Evolutionary conservation across 2,888 invertebrate species (phyloP).

Genomic region (Bruchidius siliquastri): DNA sequence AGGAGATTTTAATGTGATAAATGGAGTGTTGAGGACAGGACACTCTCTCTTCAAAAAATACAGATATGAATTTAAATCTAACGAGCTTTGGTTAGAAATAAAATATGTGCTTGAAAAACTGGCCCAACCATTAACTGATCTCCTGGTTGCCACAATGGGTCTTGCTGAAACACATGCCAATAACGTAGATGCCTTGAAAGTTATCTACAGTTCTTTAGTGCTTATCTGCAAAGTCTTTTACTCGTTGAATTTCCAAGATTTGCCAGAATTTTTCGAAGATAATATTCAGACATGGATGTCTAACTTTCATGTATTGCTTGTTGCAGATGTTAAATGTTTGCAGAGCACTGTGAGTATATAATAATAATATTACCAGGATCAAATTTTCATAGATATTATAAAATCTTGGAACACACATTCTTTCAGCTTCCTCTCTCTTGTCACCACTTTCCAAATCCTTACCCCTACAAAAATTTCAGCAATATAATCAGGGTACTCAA

Average conservation of each 20-base stretch:
- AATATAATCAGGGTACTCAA: too few relatives aligned
- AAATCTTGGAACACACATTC: too few relatives aligned
- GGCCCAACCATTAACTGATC: slow-evolving; percentile 88
- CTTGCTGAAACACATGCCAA: slow-evolving; percentile 71
- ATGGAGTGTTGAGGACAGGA: slow-evolving; percentile 90
- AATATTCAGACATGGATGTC: slow-evolving; percentile 96
- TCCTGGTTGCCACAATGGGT: slow-evolving; percentile 85
- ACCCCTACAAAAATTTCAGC: too few relatives aligned
- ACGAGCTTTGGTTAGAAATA: slow-evolving; percentile 93
- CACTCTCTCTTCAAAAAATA: slow-evolving; percentile 96
- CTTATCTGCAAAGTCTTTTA: slow-evolving; percentile 93
- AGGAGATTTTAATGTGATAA: slow-evolving; percentile 91
- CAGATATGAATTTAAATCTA: slow-evolving; percentile 92
- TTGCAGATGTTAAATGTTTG: slow-evolving; percentile 70
- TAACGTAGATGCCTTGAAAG: slow-evolving; percentile 74
- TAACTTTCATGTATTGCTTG: slow-evolving; percentile 77
- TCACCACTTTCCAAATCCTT: too few relatives aligned
- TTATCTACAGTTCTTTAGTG: slow-evolving; percentile 84
- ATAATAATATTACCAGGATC: not conserved
- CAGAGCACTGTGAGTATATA: slow-evolving; percentile 58
- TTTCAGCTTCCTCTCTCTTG: too few relatives aligned
- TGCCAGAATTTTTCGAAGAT: slow-evolving; percentile 99
- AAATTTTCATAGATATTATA: too few relatives aligned
- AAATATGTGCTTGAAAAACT: slow-evolving; percentile 92
- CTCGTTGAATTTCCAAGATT: slow-evolving; percentile 94